Base-by-base conservation (phyloP, 2,888 invertebrate genomes). In the Iphiclides podalirius region DNA sequence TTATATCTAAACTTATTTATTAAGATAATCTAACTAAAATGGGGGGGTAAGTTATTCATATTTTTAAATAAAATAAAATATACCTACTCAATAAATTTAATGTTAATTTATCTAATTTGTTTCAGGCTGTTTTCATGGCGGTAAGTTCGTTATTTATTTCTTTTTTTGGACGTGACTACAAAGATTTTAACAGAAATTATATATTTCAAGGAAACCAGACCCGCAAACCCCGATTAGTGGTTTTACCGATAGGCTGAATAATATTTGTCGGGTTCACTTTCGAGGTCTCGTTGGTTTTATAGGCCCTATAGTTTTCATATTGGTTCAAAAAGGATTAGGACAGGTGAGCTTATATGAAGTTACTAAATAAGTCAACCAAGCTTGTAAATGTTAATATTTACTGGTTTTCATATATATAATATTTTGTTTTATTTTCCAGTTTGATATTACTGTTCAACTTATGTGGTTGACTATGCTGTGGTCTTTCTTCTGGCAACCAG, bases 391-490 rank as follows among this genome's bases (percentile, higher is more conserved):
- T n/a, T n/a, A n/a, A n/a, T n/a, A n/a, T n/a, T n/a, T n/a, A n/a
- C n/a, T n/a, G n/a, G n/a, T n/a, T n/a, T n/a, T n/a, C n/a, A n/a
- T n/a, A 8, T 28, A 9, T 28, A 9, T 28, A 9, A 28, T 4
- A 28, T 9, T 28, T 2, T 28, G n/a, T 28, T 40, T 4, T 6
- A 40, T 31, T 6, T 71, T 72, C 34, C 57, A 77, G 77, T 50
- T 59, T 16, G 31, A 59, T 4, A 50, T 46, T 6, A 69, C 70
- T 0, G 67, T 70, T 0, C 48, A 47, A 23, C 61, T 60, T 2
- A 62, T 74, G 64, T 82, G 80, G 81, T 2, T 70, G 2, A 54
- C 52, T 61, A 72, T 81, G 69, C 34, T 60, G 1, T 76, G 72
- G 70, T 70, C 64, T 14, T 71, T 65, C 16, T 28, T 82, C 0